A percentile compares a stretch with the other conserved stretches of the same genome.
Evolutionary conservation across 2,888 invertebrate species (phyloP).

Genomic region (Fragum whitleyi): DNA sequence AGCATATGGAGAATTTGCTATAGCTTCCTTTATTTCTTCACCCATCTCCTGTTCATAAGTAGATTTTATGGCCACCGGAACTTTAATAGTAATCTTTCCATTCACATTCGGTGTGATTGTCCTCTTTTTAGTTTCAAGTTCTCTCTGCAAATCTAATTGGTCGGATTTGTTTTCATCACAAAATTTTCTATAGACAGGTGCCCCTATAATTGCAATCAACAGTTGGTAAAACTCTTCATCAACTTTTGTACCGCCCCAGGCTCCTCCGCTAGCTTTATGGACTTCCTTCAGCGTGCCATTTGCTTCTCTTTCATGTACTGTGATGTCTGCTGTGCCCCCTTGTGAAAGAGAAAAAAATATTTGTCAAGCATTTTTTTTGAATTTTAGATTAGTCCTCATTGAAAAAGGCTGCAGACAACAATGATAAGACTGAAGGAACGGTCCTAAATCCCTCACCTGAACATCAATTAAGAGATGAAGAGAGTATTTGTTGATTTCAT

Average conservation of each 20-base stretch:
- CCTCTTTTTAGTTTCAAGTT: slow-evolving; percentile 68
- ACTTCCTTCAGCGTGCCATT: slow-evolving; percentile 64
- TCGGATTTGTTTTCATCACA: slow-evolving; percentile 53
- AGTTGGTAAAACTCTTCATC: slow-evolving; percentile 68
- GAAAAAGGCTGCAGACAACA: background rate
- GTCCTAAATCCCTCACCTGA: background rate
- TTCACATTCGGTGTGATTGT: slow-evolving; percentile 53
- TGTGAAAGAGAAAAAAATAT: slow-evolving; percentile 15
- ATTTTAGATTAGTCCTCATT: background rate
- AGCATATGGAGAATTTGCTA: slow-evolving; percentile 45
- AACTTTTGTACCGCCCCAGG: slow-evolving; percentile 71
- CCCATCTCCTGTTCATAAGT: slow-evolving; percentile 45
- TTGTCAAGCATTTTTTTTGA: background rate
- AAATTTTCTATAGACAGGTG: slow-evolving; percentile 55
- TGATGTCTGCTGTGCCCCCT: slow-evolving; percentile 73
- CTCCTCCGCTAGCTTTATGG: slow-evolving; percentile 68
- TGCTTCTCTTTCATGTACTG: slow-evolving; percentile 63
- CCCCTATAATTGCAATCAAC: slow-evolving; percentile 61
- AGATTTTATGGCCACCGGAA: slow-evolving; percentile 35
- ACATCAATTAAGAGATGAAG: no score
- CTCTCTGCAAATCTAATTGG: slow-evolving; percentile 62
- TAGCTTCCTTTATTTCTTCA: slow-evolving; percentile 45
- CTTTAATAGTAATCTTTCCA: slow-evolving; percentile 61
- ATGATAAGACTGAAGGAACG: background rate
- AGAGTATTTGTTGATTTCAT: no score